Evolutionary conservation across 1,140 invertebrate genomes (phyloP).

Genomic region (Cherax destructor): DNA sequence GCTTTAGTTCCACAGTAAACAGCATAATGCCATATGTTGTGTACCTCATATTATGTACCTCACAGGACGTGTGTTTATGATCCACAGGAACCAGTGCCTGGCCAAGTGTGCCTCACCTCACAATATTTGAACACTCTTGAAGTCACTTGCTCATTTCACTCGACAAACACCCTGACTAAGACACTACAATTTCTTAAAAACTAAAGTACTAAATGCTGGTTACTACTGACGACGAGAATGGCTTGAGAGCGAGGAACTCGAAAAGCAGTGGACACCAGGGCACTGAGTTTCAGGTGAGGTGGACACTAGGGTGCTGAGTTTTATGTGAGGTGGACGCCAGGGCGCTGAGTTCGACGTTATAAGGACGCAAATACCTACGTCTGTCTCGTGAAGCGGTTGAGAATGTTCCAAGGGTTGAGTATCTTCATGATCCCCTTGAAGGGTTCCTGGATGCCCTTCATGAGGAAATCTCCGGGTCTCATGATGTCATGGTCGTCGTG

Average conservation of each 20-base stretch:
- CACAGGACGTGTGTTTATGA: not conserved
- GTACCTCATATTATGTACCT: no score
- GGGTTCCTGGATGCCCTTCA: conserved; percentile 71
- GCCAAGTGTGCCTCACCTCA: no score
- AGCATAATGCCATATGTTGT: no score
- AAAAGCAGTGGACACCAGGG: not conserved
- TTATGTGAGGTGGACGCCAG: not conserved
- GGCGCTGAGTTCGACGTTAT: not conserved
- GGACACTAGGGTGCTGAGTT: not conserved
- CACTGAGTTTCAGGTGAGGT: no score
- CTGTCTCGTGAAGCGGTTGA: conserved; percentile 66
- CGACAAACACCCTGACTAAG: not conserved
- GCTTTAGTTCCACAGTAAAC: not conserved
- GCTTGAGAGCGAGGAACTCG: not conserved
- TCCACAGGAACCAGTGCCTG: not conserved
- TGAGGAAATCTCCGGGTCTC: conserved; percentile 51
- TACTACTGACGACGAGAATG: conserved; percentile 31
- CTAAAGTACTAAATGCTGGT: not conserved
- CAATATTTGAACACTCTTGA: not conserved
- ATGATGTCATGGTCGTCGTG: conserved; percentile 55
- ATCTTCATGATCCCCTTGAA: conserved; percentile 71
- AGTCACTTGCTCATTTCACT: not conserved
- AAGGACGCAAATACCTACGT: not conserved
- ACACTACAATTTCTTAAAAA: not conserved
- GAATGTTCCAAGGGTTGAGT: conserved; percentile 71